phyloP scores from a whole-genome alignment of 2,797 vertebrate genomes.

The Rhyacichthys aspro region DNA sequence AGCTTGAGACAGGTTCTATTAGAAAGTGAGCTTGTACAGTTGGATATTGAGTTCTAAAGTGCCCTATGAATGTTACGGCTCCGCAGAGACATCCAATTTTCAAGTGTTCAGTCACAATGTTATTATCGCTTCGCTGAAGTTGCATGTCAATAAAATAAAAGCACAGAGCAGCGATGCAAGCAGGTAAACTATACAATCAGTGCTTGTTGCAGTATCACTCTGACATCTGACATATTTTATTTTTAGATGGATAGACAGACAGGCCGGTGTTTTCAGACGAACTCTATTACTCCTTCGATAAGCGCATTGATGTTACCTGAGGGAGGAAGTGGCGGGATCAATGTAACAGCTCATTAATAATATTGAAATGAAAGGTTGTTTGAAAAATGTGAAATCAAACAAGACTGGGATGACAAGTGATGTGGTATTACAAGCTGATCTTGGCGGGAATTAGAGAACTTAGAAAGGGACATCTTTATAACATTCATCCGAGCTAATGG shows the following conservation, averaged over 20 bases:
- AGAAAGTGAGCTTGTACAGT: constrained; percentile 21
- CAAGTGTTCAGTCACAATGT: constrained; percentile 44
- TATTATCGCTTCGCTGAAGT: constrained; percentile 50
- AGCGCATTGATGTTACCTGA: constrained; percentile 44
- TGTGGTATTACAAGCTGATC: constrained; percentile 14
- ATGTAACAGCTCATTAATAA: constrained; percentile 15
- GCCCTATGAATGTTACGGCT: constrained; percentile 11
- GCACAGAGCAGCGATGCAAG: constrained; percentile 41
- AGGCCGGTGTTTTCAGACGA: constrained; percentile 26
- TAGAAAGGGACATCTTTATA: constrained; percentile 12
- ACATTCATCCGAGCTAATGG: constrained; percentile 45
- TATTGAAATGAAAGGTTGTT: constrained; percentile 10
- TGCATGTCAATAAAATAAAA: constrained; percentile 52
- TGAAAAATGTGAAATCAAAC: constrained; percentile 26
- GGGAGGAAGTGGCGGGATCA: constrained; percentile 21
- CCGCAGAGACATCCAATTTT: constrained; percentile 40
- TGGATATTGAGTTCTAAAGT: constrained; percentile 19
- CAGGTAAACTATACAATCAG: constrained; percentile 50
- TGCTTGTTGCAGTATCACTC: constrained; percentile 34
- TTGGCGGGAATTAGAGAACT: constrained; percentile 18
- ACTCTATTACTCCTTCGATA: constrained; percentile 57
- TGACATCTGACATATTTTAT: constrained; percentile 48
- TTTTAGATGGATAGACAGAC: constrained; percentile 13
- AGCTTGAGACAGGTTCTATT: constrained; percentile 37
- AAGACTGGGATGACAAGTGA: constrained; percentile 10